Conservation (phyloP, 2,888 invertebrate species). For the Drosophila seclusa region DNA sequence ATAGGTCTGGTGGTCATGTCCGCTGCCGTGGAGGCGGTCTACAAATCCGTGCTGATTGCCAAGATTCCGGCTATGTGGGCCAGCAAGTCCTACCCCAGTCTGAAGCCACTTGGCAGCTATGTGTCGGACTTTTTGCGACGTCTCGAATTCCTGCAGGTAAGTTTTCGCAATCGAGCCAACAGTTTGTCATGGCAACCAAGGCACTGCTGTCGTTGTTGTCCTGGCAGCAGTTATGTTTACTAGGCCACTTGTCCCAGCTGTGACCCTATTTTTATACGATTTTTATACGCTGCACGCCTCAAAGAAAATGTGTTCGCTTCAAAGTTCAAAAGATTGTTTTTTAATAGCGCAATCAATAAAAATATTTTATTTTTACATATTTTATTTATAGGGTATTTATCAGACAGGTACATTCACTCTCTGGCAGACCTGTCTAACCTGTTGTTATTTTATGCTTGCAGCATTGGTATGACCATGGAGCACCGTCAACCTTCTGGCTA, state of each 20-base stretch:
- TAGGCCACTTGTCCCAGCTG: slow-evolving; percentile 16
- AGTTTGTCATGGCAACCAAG: slow-evolving; percentile 30
- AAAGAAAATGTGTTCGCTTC: background rate
- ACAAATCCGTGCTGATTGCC: slow-evolving; percentile 92
- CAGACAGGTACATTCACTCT: background rate
- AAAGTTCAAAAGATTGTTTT: background rate
- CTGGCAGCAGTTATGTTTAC: slow-evolving; percentile 30
- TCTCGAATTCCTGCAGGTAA: slow-evolving; percentile 93
- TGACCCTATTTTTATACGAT: slow-evolving; percentile 27
- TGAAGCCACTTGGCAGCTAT: slow-evolving; percentile 95
- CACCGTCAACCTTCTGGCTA: slow-evolving; percentile 94
- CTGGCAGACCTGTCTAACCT: background rate
- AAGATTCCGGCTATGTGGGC: slow-evolving; percentile 94
- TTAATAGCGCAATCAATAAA: background rate
- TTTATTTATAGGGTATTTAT: background rate
- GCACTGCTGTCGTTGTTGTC: slow-evolving; percentile 24
- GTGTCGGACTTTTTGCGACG: slow-evolving; percentile 93
- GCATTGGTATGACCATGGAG: slow-evolving; percentile 92
- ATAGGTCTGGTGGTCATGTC: slow-evolving; percentile 94
- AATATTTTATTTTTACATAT: background rate
- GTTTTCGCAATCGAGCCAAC: slow-evolving; percentile 24
- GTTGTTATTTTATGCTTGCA: slow-evolving; percentile 29
- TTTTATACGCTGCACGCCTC: background rate
- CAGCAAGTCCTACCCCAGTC: slow-evolving; percentile 94
- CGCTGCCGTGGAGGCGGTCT: slow-evolving; percentile 93